Conservation (phyloP, 2,113 vertebrate species). For the Tenebrosternarchus preto region DNA sequence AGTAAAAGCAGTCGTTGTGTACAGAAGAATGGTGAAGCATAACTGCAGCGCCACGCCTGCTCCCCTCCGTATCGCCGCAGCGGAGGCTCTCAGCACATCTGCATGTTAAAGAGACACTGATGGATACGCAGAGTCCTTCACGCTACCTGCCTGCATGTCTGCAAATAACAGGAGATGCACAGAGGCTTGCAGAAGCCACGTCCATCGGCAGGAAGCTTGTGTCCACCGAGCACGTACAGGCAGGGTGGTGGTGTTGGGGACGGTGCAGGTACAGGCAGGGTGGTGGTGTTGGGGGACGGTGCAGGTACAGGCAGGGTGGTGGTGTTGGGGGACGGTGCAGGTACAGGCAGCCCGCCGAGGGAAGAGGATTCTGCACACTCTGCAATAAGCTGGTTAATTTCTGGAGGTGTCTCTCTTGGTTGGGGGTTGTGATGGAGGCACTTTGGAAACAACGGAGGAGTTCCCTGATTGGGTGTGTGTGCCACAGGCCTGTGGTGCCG, state of each 20-base stretch:
- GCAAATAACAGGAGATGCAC: constrained; percentile 58
- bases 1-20: neutral
- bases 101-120: constrained; percentile 71
- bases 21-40: too few relatives aligned
- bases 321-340: constrained; percentile 33
- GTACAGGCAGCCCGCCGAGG: constrained; percentile 58
- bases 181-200: constrained; percentile 63
- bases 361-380: constrained; percentile 67
- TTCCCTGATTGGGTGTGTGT: constrained; percentile 54
- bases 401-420: constrained; percentile 67
- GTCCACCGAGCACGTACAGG: constrained; percentile 52
- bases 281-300: too few relatives aligned
- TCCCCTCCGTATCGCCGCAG: neutral
- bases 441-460: constrained; percentile 59
- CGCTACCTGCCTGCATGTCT: constrained; percentile 59
- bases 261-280: too few relatives aligned
- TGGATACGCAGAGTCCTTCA: constrained; percentile 69
- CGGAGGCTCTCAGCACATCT: constrained; percentile 58
- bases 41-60: neutral
- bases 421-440: constrained; percentile 61
- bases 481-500: constrained; percentile 68
- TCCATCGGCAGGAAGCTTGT: constrained; percentile 44
- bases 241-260: neutral
- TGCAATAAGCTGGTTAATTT: constrained; percentile 67
- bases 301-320: too few relatives aligned